These are phyloP conservation scores for Agrochola lota DNA, from an alignment of 2,888 invertebrate species.

Conservation along the genomic window DNA sequence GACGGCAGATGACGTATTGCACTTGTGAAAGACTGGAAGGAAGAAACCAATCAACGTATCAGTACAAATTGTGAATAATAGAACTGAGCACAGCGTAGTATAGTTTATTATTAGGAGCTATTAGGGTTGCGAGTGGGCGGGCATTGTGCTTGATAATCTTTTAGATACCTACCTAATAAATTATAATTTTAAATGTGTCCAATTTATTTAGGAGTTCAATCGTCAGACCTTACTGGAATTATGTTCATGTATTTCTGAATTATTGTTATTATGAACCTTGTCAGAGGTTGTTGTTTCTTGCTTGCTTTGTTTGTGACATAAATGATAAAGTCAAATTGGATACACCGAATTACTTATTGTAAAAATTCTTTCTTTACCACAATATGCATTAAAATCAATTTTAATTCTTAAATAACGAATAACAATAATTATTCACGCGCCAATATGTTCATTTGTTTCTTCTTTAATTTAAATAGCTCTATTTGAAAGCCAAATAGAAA, in stretches of 20 bases:
- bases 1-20: conserved; percentile 57
- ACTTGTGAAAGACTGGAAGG: conserved; percentile 53
- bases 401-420: too few relatives aligned
- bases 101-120: conserved; percentile 32
- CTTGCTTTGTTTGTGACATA: background rate
- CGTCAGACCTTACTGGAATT: background rate
- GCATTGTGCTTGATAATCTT: background rate
- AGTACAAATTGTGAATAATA: conserved; percentile 63
- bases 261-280: background rate
- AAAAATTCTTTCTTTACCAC: background rate
- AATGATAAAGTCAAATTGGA: background rate
- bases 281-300: background rate
- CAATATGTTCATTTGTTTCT: too few relatives aligned
- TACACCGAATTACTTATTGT: background rate
- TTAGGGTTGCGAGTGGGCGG: conserved; percentile 42
- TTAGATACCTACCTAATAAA: background rate
- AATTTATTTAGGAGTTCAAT: background rate
- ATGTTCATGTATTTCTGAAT: background rate
- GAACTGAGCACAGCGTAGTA: conserved; percentile 51
- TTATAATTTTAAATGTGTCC: background rate
- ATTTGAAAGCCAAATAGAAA: too few relatives aligned
- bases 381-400: background rate
- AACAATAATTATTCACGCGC: too few relatives aligned
- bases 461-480: too few relatives aligned
- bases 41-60: conserved; percentile 63